Percentiles rank a stretch among this genome's conserved stretches.
These are phyloP conservation scores for Gallinago stenura DNA, from an alignment of 2,797 vertebrate species.

Conservation along the genomic window DNA sequence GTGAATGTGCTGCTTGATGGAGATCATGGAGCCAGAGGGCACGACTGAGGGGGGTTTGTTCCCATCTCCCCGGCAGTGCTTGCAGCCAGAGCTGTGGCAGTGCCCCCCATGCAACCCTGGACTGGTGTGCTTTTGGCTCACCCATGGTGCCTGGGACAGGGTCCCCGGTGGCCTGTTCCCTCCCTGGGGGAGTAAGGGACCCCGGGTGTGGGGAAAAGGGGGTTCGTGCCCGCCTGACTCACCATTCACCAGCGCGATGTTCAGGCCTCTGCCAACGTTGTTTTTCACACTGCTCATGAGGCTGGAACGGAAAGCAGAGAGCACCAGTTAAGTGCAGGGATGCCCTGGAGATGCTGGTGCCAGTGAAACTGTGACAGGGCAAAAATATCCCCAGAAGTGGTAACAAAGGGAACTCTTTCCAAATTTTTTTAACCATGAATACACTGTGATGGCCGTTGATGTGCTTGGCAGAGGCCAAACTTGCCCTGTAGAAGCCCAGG, in stretches of 20 bases:
- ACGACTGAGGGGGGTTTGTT: not conserved
- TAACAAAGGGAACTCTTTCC: not conserved
- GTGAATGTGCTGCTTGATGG: not conserved
- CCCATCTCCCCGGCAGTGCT: not conserved
- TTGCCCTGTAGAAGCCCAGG: not conserved
- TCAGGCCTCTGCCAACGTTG: slow-evolving; percentile 88
- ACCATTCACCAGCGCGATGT: slow-evolving; percentile 89
- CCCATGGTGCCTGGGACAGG: not conserved
- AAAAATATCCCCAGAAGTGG: not conserved
- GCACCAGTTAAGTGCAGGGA: not conserved
- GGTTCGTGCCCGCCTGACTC: slow-evolving; percentile 23
- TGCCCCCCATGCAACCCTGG: accelerated
- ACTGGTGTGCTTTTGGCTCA: not conserved
- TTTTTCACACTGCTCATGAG: slow-evolving; percentile 87
- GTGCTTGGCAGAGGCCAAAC: not conserved
- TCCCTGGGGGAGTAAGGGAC: not conserved
- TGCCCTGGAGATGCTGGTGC: not conserved
- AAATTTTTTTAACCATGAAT: not conserved
- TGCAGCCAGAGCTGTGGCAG: not conserved
- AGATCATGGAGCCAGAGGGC: not conserved
- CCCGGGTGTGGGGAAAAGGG: accelerated
- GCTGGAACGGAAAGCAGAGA: slow-evolving; percentile 70
- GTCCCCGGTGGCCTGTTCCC: not conserved
- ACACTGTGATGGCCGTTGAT: not conserved
- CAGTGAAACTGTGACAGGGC: not conserved